Evolutionary conservation across 2,888 invertebrate species (phyloP).

Genomic region (Erebia palarica): DNA sequence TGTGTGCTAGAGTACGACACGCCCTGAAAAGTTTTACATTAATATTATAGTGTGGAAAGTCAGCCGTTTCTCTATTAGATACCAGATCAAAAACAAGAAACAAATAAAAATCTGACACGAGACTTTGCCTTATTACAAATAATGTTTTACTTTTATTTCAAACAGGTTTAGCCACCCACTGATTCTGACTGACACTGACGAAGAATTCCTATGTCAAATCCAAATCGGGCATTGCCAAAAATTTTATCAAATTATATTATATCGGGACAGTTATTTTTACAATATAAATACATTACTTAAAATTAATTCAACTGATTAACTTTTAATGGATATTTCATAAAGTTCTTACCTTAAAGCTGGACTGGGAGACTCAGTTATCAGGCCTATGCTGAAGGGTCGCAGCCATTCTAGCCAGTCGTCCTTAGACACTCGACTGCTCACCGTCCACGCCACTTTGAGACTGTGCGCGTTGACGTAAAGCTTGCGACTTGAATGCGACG

Average conservation of each 20-base stretch:
- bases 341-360: conserved; percentile 88
- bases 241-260: too few relatives aligned
- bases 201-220: not conserved
- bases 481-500: conserved; percentile 89
- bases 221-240: not conserved
- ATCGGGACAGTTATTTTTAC: too few relatives aligned
- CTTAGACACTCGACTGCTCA: conserved; percentile 94
- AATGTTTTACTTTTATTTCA: too few relatives aligned
- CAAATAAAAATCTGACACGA: too few relatives aligned
- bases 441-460: conserved; percentile 95
- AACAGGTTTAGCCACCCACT: too few relatives aligned
- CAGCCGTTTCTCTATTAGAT: not conserved
- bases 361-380: conserved; percentile 97
- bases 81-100: too few relatives aligned
- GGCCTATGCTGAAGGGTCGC: conserved; percentile 93
- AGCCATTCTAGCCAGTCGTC: conserved; percentile 99
- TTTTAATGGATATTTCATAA: not conserved
- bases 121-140: too few relatives aligned
- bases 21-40: conserved; percentile 80
- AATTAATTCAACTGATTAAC: too few relatives aligned
- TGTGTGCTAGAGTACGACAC: conserved; percentile 95
- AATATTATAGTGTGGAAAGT: not conserved
- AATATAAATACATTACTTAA: too few relatives aligned
- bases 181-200: not conserved
- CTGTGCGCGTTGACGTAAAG: conserved; percentile 92